These are phyloP conservation scores for Papilio dardanus DNA, from an alignment of 1,140 invertebrate genomes.

Conservation along the genomic window DNA sequence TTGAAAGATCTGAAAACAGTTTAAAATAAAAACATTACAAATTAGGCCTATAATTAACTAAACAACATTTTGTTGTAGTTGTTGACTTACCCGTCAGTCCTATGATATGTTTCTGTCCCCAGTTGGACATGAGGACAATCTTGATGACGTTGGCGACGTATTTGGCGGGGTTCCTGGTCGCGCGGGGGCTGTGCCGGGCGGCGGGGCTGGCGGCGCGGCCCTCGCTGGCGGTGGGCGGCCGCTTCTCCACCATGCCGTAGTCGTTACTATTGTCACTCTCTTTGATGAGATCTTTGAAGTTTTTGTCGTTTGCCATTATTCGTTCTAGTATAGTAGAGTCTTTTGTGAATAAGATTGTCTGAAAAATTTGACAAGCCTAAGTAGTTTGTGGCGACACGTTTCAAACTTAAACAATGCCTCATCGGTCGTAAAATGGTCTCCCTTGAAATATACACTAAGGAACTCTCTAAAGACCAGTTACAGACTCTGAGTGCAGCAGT, in stretches of 20 bases:
- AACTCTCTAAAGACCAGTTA: too few species aligned
- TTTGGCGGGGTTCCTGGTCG: constrained; percentile 60
- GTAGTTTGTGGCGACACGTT: neutral
- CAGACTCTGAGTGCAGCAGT: neutral
- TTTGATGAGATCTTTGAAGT: constrained; percentile 83
- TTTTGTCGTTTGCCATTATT: constrained; percentile 88
- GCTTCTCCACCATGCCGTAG: constrained; percentile 66
- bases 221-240: constrained; percentile 83
- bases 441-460: too few species aligned
- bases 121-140: constrained; percentile 83
- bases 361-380: constrained; percentile 52
- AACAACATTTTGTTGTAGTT: too few species aligned
- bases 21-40: too few species aligned
- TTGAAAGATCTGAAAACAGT: too few species aligned
- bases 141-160: constrained; percentile 79
- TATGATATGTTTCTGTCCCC: constrained; percentile 83
- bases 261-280: constrained; percentile 65
- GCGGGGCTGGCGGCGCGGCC: constrained; percentile 53
- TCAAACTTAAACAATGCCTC: neutral
- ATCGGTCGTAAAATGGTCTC: too few species aligned
- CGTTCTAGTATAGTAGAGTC: constrained; percentile 88
- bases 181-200: constrained; percentile 44
- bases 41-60: too few species aligned
- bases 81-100: constrained; percentile 83
- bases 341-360: constrained; percentile 93